A percentile compares a stretch with the other conserved stretches of the same genome.
These are phyloP conservation scores for Hyposmocoma kahamanoa DNA, from an alignment of 1,140 invertebrate species.

Conservation along the genomic window DNA sequence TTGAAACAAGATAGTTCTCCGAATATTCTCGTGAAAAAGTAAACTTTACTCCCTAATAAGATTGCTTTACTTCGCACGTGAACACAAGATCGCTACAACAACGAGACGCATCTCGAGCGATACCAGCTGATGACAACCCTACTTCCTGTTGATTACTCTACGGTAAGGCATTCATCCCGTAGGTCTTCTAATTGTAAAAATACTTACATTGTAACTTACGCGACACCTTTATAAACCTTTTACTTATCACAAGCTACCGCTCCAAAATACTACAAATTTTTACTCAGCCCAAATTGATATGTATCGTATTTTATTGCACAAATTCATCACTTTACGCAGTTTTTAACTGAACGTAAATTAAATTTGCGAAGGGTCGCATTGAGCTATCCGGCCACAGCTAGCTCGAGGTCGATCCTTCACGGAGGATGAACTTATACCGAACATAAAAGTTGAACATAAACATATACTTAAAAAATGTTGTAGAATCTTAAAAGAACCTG, in stretches of 20 bases:
- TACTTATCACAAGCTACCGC: conserved; percentile 54
- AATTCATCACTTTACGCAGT: conserved; percentile 49
- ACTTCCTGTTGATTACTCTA: conserved; percentile 41
- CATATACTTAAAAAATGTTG: conserved; percentile 12
- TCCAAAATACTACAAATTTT: conserved; percentile 48
- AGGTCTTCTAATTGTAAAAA: conserved; percentile 48
- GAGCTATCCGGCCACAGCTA: conserved; percentile 66
- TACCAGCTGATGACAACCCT: conserved; percentile 7
- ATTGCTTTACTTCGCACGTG: background rate
- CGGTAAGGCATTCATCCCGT: conserved; percentile 49
- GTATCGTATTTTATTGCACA: conserved; percentile 67
- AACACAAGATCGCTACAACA: background rate
- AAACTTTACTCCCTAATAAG: too few relatives aligned
- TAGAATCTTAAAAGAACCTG: conserved; percentile 36
- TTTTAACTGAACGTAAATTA: conserved; percentile 26
- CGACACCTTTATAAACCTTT: conserved; percentile 33
- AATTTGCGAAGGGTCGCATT: conserved; percentile 32
- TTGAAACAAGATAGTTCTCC: background rate
- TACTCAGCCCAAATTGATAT: conserved; percentile 68
- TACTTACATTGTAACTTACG: conserved; percentile 43
- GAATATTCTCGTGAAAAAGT: too few relatives aligned
- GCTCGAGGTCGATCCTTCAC: conserved; percentile 40
- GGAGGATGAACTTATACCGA: conserved; percentile 1
- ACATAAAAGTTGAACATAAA: background rate
- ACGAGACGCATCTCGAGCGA: conserved; percentile 20